These are phyloP conservation scores for Labeo catla DNA, from an alignment of 2,113 vertebrate species.

Conservation along the genomic window DNA sequence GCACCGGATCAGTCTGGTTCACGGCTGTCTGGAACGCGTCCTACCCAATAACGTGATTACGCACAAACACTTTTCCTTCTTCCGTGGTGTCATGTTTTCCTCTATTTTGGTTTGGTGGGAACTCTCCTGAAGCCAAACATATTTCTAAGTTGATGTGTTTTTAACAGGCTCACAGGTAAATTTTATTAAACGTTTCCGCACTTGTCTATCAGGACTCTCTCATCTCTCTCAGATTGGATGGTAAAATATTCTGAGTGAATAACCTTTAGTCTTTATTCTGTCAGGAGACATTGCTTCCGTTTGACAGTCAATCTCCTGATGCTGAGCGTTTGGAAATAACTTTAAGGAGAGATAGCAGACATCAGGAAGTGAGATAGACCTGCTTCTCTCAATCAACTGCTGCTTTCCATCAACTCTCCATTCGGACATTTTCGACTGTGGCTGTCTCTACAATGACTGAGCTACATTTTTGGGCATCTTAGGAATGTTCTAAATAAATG, in stretches of 20 bases:
- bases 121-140: neutral
- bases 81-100: neutral
- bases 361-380: neutral
- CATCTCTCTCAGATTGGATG: neutral
- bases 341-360: neutral
- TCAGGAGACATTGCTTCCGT: slow-evolving; percentile 7
- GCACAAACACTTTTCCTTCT: slow-evolving; percentile 10
- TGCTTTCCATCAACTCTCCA: neutral
- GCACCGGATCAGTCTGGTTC: slow-evolving; percentile 8
- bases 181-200: neutral
- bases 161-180: neutral
- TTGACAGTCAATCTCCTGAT: slow-evolving; percentile 20
- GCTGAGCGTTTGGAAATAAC: slow-evolving; percentile 36
- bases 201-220: neutral
- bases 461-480: neutral
- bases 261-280: slow-evolving; percentile 39
- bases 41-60: slow-evolving; percentile 11
- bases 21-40: slow-evolving; percentile 9
- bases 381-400: slow-evolving; percentile 24
- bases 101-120: neutral
- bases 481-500: neutral
- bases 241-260: slow-evolving; percentile 33
- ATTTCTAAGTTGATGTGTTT: slow-evolving; percentile 11
- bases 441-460: neutral
- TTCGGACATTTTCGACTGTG: neutral